phyloP scores from a whole-genome alignment of 2,113 vertebrate species.

The Piprites chloris region DNA sequence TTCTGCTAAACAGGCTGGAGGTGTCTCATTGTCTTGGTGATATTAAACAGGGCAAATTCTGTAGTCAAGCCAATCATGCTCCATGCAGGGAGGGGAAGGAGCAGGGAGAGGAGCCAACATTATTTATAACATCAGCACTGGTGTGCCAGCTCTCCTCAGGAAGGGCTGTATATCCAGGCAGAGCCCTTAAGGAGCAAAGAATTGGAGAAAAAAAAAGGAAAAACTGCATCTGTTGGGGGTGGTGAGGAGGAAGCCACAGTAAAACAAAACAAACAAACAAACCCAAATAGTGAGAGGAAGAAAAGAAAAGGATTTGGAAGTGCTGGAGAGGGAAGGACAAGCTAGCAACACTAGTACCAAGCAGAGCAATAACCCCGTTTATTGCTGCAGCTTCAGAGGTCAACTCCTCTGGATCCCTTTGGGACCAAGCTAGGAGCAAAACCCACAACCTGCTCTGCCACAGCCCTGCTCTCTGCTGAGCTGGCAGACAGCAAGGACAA shows the following conservation, averaged over 20 bases:
- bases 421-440: not conserved
- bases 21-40: not conserved
- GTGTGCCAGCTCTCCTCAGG: constrained; percentile 41
- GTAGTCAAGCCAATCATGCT: not conserved
- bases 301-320: not conserved
- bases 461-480: not conserved
- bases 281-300: not conserved
- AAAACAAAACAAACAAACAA: not conserved
- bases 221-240: constrained; percentile 1
- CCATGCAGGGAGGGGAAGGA: not conserved
- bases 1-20: constrained; percentile 16
- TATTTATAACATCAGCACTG: constrained; percentile 20
- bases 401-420: not conserved
- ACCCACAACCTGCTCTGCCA: not conserved
- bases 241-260: not conserved
- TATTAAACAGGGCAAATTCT: constrained; percentile 6
- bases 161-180: constrained; percentile 13
- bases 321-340: not conserved
- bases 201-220: not conserved
- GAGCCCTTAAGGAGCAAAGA: not conserved
- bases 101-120: not conserved
- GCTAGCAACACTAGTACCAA: not conserved
- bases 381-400: not conserved
- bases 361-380: not conserved
- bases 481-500: not conserved